Base-by-base conservation (phyloP, 2,888 invertebrate genomes). In the Argynnis bischoffii region DNA sequence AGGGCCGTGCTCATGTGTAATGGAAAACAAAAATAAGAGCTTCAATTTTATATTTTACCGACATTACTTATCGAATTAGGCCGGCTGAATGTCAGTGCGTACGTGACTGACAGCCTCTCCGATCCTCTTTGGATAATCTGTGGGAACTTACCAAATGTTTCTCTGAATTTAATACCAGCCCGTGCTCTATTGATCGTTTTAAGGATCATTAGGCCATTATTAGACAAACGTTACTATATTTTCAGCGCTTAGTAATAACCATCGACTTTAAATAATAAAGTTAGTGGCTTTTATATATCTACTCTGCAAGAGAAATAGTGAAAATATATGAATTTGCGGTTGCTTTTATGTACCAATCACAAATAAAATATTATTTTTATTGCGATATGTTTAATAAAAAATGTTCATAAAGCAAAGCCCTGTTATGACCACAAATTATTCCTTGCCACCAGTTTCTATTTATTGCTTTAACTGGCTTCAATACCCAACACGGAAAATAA, bases 11-110 rank as follows among this genome's bases (percentile, higher is more conserved):
- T 60, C 63, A 59, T 31, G 65, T 60, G 64, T 66, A 68, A 68
- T 70, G 64, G 69, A 70, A 70, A 69, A 70, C 66, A 66, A 70
- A 70, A 72, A 72, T 72, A 70, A 64, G 57, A 41, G 55, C 48
- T 47, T 55, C 55, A 64, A 66, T 69, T 68, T 68, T 68, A 72
- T 66, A 72, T 63, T 67, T 71, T 64, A 41, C 60, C 59, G 59
- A 64, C 67, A 67, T 67, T 67, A 67, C 59, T 69, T 67, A 69
- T 60, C 64, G 69, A 66, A 69, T 69, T 67, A 69, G 67, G 55
- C 53, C 67, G 60, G 64, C 63, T 67, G 55, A 55, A 60, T 67
- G 67, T 64, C 69, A 64, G 67, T 61, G 53, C 31, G 50, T 64
- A 69, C 69, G 67, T 67, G 69, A 67, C 69, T 64, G 63, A 50